Evolutionary conservation across 1,140 invertebrate species (phyloP), one percentile per base, ranked within the genome.

Genomic region (Cotesia typhae): DNA sequence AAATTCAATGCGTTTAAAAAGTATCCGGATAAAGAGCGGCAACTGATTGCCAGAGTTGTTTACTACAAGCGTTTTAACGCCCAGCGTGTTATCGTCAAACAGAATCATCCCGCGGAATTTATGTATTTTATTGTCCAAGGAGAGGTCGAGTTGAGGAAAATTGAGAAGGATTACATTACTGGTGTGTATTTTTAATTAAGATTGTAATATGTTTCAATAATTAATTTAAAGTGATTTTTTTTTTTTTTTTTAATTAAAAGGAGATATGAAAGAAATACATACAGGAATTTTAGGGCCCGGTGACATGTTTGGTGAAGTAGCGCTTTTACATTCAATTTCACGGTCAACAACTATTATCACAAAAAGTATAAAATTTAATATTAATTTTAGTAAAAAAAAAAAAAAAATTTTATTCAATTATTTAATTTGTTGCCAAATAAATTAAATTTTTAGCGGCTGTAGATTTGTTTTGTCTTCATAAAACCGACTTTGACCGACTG

Each of bases 231-330:
- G 36, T 35, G 63, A 55, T 37, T 6, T 52, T 65, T 67, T 35
- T 68, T 63, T 37, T 6, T 52, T 65, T 67, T 47, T n/a, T 52
- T 38, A 36, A 36, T 52, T 52, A 36, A 36, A 38, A 84, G 82
- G 75, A 2, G 80, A 83, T 4, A 9, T 68, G 0, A 71, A 52
- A 37, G 63, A 77, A 72, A 53, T 78, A 12, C 69, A 80, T 35
- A 77, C 81, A 53, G 82, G 80, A 9, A 76, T 52, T 1, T 77
- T 85, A 66, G 73, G 74, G 37, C 17, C 84, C 1, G 90, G 90
- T 0, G 89, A 90, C 63, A 89, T 90, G 83, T 91, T 92, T 75
- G 91, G 90, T 0, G 90, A 91, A 77, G 87, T 91, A 14, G 89
- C 89, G n/a, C 77, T 92, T 20, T 77, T 92, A 20, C 90, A 91